Conservation (phyloP, 1,140 invertebrate genomes). For the Drosophila mauritiana region DNA sequence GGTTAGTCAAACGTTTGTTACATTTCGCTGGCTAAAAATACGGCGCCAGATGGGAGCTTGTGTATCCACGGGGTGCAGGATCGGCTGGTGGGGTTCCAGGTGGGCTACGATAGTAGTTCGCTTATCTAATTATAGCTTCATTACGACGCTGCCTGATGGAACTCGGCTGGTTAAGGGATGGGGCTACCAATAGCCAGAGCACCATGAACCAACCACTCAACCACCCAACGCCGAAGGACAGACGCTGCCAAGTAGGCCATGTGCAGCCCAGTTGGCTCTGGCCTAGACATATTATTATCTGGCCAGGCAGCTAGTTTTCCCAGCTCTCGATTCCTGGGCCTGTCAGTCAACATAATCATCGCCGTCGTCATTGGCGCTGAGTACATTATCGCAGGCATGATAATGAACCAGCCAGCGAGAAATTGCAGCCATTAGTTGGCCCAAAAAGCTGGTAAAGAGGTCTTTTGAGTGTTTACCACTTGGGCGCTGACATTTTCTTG, state of each 20-base stretch:
- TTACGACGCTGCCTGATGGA: slow-evolving; percentile 54
- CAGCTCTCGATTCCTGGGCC: slow-evolving; percentile 20
- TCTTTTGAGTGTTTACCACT: slow-evolving; percentile 46
- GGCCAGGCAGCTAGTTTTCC: slow-evolving; percentile 35
- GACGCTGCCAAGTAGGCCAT: slow-evolving; percentile 47
- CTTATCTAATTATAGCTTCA: slow-evolving; percentile 82
- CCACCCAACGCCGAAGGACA: slow-evolving; percentile 33
- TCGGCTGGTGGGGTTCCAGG: slow-evolving; percentile 1
- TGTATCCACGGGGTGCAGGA: slow-evolving; percentile 45
- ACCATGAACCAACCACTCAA: neutral
- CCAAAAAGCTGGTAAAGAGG: slow-evolving; percentile 45
- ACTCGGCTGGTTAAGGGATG: slow-evolving; percentile 37
- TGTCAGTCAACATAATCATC: slow-evolving; percentile 51
- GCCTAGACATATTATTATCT: slow-evolving; percentile 57
- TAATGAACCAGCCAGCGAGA: slow-evolving; percentile 42
- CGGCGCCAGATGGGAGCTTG: slow-evolving; percentile 13
- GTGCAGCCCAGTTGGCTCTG: slow-evolving; percentile 39
- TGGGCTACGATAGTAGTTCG: slow-evolving; percentile 43
- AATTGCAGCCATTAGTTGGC: slow-evolving; percentile 52
- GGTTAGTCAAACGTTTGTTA: slow-evolving; percentile 71
- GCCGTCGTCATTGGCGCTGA: slow-evolving; percentile 26
- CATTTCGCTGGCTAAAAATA: slow-evolving; percentile 73
- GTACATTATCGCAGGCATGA: slow-evolving; percentile 34
- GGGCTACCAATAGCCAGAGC: slow-evolving; percentile 21
- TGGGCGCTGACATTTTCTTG: slow-evolving; percentile 43